Evolutionary conservation across 2,113 vertebrate species (phyloP).

Genomic region (Lycocorax pyrrhopterus): DNA sequence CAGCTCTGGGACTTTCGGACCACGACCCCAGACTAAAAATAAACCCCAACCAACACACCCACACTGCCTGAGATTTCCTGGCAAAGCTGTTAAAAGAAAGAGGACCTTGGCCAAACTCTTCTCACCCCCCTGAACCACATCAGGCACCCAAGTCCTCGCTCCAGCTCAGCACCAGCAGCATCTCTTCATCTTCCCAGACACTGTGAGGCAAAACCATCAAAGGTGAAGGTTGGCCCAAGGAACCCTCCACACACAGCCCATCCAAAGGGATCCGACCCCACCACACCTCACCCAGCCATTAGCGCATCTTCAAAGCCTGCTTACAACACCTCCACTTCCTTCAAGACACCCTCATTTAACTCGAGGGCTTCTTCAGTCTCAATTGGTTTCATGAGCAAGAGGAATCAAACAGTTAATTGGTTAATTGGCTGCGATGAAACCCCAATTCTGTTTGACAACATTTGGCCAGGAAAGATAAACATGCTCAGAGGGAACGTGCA

Average conservation of each 20-base stretch:
- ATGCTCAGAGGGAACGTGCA: neutral
- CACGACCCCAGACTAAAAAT: neutral
- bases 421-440: neutral
- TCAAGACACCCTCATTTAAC: neutral
- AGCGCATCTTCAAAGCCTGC: neutral
- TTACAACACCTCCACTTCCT: neutral
- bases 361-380: neutral
- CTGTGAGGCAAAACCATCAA: neutral
- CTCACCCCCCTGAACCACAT: neutral
- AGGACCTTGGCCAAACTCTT: neutral
- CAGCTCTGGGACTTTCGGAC: neutral
- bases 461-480: neutral
- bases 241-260: rapidly evolving
- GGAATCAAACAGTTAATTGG: slow-evolving; percentile 1
- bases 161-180: neutral
- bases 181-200: neutral
- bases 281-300: neutral
- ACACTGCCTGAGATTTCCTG: neutral
- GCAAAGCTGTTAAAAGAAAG: neutral
- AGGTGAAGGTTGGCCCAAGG: neutral
- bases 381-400: neutral
- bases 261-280: neutral
- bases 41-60: neutral
- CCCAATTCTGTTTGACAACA: neutral
- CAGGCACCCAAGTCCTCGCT: neutral